Evolutionary conservation across 2,113 vertebrate genomes (phyloP).

Genomic region (Rhodinocichla rosea): DNA sequence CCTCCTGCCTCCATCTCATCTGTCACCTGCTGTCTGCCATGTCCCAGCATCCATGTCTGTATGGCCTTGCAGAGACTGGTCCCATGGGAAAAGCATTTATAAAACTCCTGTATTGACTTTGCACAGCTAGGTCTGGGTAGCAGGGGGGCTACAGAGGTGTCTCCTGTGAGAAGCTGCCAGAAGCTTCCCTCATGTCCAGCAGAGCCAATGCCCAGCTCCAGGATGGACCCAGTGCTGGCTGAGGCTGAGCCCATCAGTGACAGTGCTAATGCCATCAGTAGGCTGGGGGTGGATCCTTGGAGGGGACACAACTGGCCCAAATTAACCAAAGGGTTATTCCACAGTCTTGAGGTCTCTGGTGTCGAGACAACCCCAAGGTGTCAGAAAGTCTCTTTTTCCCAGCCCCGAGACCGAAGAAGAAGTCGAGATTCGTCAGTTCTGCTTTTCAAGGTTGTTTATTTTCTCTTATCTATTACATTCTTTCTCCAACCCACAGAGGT

Average conservation of each 20-base stretch:
- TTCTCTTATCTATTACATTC: no score
- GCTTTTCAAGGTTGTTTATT: no score
- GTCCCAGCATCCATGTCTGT: fast-evolving
- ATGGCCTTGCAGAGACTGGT: background rate
- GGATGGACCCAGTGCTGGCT: background rate
- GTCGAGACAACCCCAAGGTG: no score
- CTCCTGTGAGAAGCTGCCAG: background rate
- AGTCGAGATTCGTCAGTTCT: no score
- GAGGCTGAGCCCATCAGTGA: fast-evolving
- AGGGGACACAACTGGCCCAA: background rate
- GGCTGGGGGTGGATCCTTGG: background rate
- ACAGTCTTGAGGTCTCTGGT: no score
- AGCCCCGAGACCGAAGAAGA: no score
- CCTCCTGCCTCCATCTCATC: background rate
- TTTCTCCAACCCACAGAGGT: no score
- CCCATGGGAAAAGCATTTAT: background rate
- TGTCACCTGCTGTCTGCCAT: background rate
- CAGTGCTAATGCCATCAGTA: fast-evolving
- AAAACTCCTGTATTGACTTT: background rate
- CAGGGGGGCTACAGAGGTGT: background rate
- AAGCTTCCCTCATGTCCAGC: background rate
- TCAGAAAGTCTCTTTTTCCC: no score
- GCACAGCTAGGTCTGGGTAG: background rate
- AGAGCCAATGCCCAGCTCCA: background rate
- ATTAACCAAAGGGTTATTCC: background rate